A percentile compares a stretch with the other conserved stretches of the same genome.
Conservation (phyloP, 2,113 vertebrate genomes). For the Holacanthus passer region DNA sequence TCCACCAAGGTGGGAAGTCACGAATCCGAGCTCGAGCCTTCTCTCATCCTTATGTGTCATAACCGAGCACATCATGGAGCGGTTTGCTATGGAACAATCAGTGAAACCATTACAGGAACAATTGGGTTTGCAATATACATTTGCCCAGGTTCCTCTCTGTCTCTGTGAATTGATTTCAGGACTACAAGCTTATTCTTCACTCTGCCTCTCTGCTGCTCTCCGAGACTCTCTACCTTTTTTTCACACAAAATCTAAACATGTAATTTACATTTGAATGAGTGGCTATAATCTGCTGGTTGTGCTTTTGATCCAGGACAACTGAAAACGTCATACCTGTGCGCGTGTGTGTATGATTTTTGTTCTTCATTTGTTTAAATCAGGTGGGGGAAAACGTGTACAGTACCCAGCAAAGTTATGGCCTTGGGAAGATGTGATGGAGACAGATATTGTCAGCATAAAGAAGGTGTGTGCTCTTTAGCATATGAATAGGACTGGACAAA, state of each 20-base stretch:
- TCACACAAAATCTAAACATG: slow-evolving; percentile 40
- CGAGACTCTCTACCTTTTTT: slow-evolving; percentile 11
- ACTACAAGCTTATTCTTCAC: slow-evolving; percentile 43
- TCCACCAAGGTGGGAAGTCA: slow-evolving; percentile 23
- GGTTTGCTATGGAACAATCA: slow-evolving; percentile 37
- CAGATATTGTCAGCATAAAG: slow-evolving; percentile 34
- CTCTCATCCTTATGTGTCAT: slow-evolving; percentile 29
- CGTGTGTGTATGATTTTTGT: slow-evolving; percentile 7
- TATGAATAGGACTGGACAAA: slow-evolving; percentile 51
- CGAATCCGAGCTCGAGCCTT: slow-evolving; percentile 12
- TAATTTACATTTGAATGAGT: slow-evolving; percentile 59
- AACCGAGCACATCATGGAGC: slow-evolving; percentile 10
- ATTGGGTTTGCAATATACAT: slow-evolving; percentile 48
- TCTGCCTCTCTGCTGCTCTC: slow-evolving; percentile 34
- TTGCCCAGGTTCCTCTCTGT: slow-evolving; percentile 36
- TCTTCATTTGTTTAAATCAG: slow-evolving; percentile 32
- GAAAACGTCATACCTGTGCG: slow-evolving; percentile 23
- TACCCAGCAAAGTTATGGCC: background rate
- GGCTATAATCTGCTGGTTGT: slow-evolving; percentile 32
- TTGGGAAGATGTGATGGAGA: slow-evolving; percentile 7
- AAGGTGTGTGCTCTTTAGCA: slow-evolving; percentile 40
- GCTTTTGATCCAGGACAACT: slow-evolving; percentile 15
- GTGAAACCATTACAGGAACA: slow-evolving; percentile 60
- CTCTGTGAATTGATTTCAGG: slow-evolving; percentile 59
- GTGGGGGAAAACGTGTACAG: slow-evolving; percentile 12